Conservation (phyloP, 1,140 invertebrate species). For the Drosophila parabipectinata region DNA sequence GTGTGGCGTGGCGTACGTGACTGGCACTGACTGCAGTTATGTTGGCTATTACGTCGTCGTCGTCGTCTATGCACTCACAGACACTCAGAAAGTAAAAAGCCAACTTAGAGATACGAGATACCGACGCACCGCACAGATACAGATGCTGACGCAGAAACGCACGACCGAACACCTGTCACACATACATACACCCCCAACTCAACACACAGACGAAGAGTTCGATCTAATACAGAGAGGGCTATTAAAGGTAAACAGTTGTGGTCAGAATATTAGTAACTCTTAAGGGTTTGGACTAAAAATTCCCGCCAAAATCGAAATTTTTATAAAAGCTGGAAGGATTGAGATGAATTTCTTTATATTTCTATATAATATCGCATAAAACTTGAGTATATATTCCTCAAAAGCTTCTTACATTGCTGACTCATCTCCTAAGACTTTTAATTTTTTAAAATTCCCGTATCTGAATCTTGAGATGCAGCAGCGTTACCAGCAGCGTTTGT, state of each 20-base stretch:
- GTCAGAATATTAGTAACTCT: not conserved
- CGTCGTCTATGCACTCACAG: constrained; percentile 55
- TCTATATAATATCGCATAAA: no score
- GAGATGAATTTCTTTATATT: no score
- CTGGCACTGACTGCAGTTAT: constrained; percentile 68
- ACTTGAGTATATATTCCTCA: no score
- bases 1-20: constrained; percentile 69
- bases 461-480: constrained; percentile 18
- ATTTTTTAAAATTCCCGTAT: constrained; percentile 66
- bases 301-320: not conserved
- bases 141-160: constrained; percentile 35
- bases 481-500: constrained; percentile 54
- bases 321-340: not conserved
- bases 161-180: constrained; percentile 72
- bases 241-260: constrained; percentile 5
- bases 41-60: constrained; percentile 74
- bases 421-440: constrained; percentile 69
- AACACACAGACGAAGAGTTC: constrained; percentile 16
- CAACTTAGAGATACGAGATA: constrained; percentile 16
- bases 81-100: constrained; percentile 18
- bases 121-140: constrained; percentile 11
- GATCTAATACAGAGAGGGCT: constrained; percentile 49
- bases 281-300: no score
- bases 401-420: constrained; percentile 40
- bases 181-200: constrained; percentile 28